These are phyloP conservation scores for Batillaria attramentaria DNA, from an alignment of 1,140 invertebrate genomes.

Conservation along the genomic window DNA sequence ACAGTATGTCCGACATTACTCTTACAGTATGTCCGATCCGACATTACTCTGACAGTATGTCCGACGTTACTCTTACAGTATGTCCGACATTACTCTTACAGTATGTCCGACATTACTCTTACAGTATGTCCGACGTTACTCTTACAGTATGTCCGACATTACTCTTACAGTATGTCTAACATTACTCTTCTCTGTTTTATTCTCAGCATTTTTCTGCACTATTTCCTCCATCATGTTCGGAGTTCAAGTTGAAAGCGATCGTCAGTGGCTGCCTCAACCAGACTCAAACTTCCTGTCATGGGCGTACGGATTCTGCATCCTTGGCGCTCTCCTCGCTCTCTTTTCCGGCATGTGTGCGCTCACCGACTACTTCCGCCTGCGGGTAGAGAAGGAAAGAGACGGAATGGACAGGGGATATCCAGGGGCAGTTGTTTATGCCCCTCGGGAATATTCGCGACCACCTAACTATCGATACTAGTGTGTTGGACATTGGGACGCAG, in stretches of 20 bases:
- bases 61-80: too few relatives aligned
- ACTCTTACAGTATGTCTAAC: neutral
- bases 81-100: too few relatives aligned
- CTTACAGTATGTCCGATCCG: too few relatives aligned
- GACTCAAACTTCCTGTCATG: conserved; percentile 95
- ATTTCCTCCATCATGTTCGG: conserved; percentile 91
- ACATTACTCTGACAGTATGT: too few relatives aligned
- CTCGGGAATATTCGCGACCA: too few relatives aligned
- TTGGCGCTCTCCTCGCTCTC: conserved; percentile 82
- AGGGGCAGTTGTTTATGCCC: too few relatives aligned
- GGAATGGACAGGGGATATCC: neutral
- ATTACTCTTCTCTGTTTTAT: conserved; percentile 47
- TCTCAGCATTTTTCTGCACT: conserved; percentile 83
- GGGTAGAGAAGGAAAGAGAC: conserved; percentile 25
- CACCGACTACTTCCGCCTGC: conserved; percentile 36
- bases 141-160: too few relatives aligned
- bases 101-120: too few relatives aligned
- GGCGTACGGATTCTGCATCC: conserved; percentile 91
- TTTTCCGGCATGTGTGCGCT: conserved; percentile 58
- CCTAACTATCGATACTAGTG: neutral
- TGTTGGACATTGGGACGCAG: neutral
- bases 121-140: too few relatives aligned
- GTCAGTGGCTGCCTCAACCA: conserved; percentile 95
- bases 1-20: too few relatives aligned
- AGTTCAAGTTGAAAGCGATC: conserved; percentile 87